Percentiles rank a stretch among this genome's conserved stretches.
Evolutionary conservation across 2,888 invertebrate species (phyloP).

Genomic region (Augiades crinisus): DNA sequence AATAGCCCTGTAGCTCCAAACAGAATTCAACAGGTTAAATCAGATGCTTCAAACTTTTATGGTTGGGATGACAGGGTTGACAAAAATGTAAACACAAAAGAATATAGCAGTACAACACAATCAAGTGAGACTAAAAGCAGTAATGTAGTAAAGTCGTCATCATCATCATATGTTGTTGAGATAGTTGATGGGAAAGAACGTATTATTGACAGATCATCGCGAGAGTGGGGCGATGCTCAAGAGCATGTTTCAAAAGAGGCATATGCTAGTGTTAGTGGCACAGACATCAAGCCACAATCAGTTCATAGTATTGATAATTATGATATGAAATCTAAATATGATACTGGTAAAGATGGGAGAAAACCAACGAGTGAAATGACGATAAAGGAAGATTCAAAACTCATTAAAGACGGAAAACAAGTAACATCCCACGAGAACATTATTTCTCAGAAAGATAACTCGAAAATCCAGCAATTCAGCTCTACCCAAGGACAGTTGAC

Average conservation of each 20-base stretch:
- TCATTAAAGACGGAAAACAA: conserved; percentile 68
- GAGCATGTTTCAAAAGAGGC: conserved; percentile 74
- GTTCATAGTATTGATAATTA: conserved; percentile 76
- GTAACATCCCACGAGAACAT: conserved; percentile 60
- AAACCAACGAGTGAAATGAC: conserved; percentile 64
- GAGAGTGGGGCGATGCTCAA: conserved; percentile 79
- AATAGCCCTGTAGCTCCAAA: conserved; percentile 53
- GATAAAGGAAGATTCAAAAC: conserved; percentile 63
- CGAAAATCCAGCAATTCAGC: conserved; percentile 58
- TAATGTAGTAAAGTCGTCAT: conserved; percentile 81
- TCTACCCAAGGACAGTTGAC: conserved; percentile 52
- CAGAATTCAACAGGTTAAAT: conserved; percentile 52
- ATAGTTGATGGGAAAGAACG: conserved; percentile 84
- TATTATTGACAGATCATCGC: conserved; percentile 80
- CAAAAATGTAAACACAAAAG: conserved; percentile 54
- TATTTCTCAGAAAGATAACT: conserved; percentile 63
- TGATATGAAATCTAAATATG: conserved; percentile 79
- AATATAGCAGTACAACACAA: conserved; percentile 64
- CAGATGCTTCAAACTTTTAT: conserved; percentile 62
- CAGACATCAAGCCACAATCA: conserved; percentile 80
- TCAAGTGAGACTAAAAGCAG: conserved; percentile 78
- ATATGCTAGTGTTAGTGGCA: conserved; percentile 78
- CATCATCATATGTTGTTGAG: conserved; percentile 84
- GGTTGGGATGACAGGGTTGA: conserved; percentile 63
- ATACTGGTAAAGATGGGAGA: conserved; percentile 77